Conservation (phyloP, 2,797 vertebrate species). For the Sebastes alutus region DNA sequence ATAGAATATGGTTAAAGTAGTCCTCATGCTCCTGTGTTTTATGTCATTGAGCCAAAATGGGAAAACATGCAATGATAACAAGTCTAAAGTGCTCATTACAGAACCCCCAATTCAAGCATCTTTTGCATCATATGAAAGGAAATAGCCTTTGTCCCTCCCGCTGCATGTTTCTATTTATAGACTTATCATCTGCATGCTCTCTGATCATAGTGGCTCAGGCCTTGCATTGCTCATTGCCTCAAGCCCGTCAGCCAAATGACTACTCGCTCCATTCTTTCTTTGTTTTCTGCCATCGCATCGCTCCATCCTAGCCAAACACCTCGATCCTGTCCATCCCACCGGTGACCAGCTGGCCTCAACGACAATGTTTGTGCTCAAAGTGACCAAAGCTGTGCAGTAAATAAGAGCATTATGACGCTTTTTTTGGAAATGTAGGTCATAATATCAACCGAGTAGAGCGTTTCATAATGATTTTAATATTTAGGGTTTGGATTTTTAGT, state of each 20-base stretch:
- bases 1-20: background rate
- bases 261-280: slow-evolving; percentile 30
- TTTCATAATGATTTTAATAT: background rate
- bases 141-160: slow-evolving; percentile 62
- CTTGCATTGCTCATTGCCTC: slow-evolving; percentile 55
- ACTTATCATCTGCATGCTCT: slow-evolving; percentile 76
- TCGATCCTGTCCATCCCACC: background rate
- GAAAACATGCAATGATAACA: background rate
- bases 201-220: slow-evolving; percentile 71
- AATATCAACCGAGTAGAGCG: background rate
- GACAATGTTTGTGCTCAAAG: background rate
- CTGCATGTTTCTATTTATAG: slow-evolving; percentile 77
- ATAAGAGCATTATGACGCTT: background rate
- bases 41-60: background rate
- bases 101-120: slow-evolving; percentile 30
- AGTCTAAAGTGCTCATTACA: slow-evolving; percentile 9
- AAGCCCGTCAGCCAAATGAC: slow-evolving; percentile 60
- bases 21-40: background rate
- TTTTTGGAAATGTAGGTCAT: background rate
- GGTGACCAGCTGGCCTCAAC: slow-evolving; percentile 8
- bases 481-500: background rate
- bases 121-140: slow-evolving; percentile 63
- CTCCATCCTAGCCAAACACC: slow-evolving; percentile 29
- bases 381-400: background rate
- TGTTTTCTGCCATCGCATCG: slow-evolving; percentile 22